These are phyloP conservation scores for Heliconius hortense DNA, from an alignment of 2,888 invertebrate genomes.

Conservation along the genomic window DNA sequence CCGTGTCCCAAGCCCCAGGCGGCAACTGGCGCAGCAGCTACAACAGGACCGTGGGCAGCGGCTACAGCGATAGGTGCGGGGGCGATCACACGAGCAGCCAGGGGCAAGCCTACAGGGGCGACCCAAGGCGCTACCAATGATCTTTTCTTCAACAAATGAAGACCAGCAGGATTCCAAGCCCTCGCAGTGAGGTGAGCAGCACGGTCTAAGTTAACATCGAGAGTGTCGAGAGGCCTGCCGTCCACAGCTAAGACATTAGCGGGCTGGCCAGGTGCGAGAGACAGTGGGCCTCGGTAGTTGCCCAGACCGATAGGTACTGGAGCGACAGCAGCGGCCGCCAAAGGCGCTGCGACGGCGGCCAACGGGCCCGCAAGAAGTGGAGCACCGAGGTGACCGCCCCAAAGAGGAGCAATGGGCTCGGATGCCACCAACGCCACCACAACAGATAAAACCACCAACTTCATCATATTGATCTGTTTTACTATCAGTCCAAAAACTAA, in stretches of 20 bases:
- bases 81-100: constrained; percentile 34
- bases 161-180: constrained; percentile 54
- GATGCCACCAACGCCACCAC: constrained; percentile 82
- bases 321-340: constrained; percentile 50
- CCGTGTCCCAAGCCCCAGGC: constrained; percentile 46
- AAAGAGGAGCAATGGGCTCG: constrained; percentile 54
- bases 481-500: constrained; percentile 64
- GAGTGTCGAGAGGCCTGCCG: constrained; percentile 75
- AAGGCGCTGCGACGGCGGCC: constrained; percentile 40
- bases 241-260: constrained; percentile 72
- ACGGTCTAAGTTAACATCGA: constrained; percentile 74
- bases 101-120: constrained; percentile 50
- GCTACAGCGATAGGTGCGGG: constrained; percentile 17
- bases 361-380: constrained; percentile 35
- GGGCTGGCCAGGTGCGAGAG: constrained; percentile 72
- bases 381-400: constrained; percentile 45
- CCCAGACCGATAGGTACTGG: constrained; percentile 51
- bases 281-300: constrained; percentile 73
- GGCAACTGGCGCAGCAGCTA: constrained; percentile 46
- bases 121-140: constrained; percentile 59
- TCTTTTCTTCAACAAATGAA: constrained; percentile 64
- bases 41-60: constrained; percentile 35
- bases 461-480: constrained; percentile 81
- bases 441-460: constrained; percentile 84
- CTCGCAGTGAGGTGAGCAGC: constrained; percentile 69